Base-by-base conservation (phyloP, 2,797 vertebrate genomes). In the Enteromius anoplus region DNA sequence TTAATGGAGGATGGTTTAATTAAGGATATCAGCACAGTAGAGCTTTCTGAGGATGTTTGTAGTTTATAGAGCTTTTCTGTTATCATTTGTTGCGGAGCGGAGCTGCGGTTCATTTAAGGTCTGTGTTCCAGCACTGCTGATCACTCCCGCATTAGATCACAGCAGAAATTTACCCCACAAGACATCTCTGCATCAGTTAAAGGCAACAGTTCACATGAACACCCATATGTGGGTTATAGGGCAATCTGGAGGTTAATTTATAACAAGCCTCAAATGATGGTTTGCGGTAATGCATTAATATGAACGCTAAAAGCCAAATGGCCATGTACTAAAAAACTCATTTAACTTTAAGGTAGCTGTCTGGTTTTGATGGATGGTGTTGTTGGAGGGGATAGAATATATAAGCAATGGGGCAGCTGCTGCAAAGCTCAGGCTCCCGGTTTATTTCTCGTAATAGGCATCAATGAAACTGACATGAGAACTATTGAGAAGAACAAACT, bases 281-380 rank as follows among this genome's bases (percentile, higher is more conserved):
- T 77, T 77, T 77, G 84, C 37, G 71, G 73, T 85, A 86, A 87
- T 85, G 70, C 49, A 64, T 87, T 88, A 70, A 85, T 53, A 15
- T 45, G 66, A 75, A 86, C 15, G 34, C 23, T 72, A 62, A 77
- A 64, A 75, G 81, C 42, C 77, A 83, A 84, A 77, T 60, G 77
- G 62, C 37, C 42, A 62, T 79, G 53, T 81, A 19, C 81, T n/a
- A 37, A 77, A 84, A 86, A 83, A 84, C 64, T 1, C 11, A 83
- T 89, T 90, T 84, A 58, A 62, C 84, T 82, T 73, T 64, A 80
- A 84, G 76, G 71, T n/a, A 62, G 29, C 81, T 85, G 80, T 87
- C 87, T 86, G 73, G 37, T 32, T 86, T 42, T 89, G 87, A 90
- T 87, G 75, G 85, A 89, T 89, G 86, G 72, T 26, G 12, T 70